Evolutionary conservation across 1,140 invertebrate species (phyloP), one percentile per base, ranked within the genome.

Genomic region (Drosophila quadrilineata): DNA sequence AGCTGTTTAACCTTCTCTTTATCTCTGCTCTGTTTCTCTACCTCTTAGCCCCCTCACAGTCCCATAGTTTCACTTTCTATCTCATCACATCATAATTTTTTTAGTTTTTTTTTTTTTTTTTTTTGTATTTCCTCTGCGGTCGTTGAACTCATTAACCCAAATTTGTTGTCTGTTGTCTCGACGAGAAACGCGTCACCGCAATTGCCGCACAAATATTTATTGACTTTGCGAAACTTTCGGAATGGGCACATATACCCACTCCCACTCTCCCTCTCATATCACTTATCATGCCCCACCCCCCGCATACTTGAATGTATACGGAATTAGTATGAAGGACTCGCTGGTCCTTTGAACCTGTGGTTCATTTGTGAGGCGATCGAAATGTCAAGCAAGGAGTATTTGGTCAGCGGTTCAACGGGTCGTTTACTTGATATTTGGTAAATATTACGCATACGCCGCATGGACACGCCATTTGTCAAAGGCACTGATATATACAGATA

Each of bases 71-170:
- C 71, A 46, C 60, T 72, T 80, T 72, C 71, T 82, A 75, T 64
- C 54, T 29, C 38, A 45, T n/a, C n/a, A n/a, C n/a, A n/a, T n/a
- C 35, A 35, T 36, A 33, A 48, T 45, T 45, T n/a, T n/a, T n/a
- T n/a, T n/a, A n/a, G n/a, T n/a, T n/a, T n/a, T n/a, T n/a, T n/a
- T n/a, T n/a, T n/a, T n/a, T n/a, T n/a, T n/a, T 62, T 72, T 72
- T 75, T 71, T 59, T 67, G 62, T 59, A 40, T 68, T 75, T 71
- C 53, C 77, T 76, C 52, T 26, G 65, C 73, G 77, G 77, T 84
- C 77, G 50, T 84, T 84, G 77, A 84, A 84, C 77, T 85, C 74
- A 66, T 75, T 85, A 86, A 85, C 80, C 75, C 50, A 85, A 85
- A 80, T 75, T 75, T 75, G 75, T 48, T 52, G 53, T 43, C 57